phyloP scores from a whole-genome alignment of 2,113 vertebrate genomes.

The Ondatra zibethicus region DNA sequence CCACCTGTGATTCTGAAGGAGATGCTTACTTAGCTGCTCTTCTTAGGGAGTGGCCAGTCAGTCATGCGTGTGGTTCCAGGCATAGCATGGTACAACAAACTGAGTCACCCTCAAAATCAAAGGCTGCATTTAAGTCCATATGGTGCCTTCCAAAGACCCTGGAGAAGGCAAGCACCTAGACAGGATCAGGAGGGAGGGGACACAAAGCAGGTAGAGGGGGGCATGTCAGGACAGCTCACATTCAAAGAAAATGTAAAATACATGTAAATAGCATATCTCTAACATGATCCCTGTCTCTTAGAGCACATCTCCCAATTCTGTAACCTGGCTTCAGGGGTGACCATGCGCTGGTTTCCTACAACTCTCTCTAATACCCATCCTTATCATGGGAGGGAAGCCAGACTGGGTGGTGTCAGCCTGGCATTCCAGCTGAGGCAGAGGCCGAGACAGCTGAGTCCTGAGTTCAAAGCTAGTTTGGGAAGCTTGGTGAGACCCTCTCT shows the following conservation, averaged over 20 bases:
- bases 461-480: not conserved
- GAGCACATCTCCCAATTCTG: not conserved
- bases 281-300: not conserved
- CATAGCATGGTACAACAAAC: not conserved
- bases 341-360: not conserved
- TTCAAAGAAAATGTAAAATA: conserved; percentile 59
- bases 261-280: conserved; percentile 41
- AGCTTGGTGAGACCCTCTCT: not conserved
- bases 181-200: not conserved
- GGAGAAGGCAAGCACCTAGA: not conserved
- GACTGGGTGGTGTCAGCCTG: not conserved
- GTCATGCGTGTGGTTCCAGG: not conserved
- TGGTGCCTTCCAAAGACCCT: not conserved
- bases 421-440: not conserved
- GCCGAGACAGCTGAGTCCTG: not conserved
- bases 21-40: not conserved
- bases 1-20: not conserved
- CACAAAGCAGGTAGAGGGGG: conserved; percentile 36
- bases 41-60: not conserved
- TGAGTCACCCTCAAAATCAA: not conserved
- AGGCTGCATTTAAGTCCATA: not conserved
- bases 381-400: not conserved
- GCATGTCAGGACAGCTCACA: not conserved
- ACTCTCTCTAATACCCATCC: not conserved
- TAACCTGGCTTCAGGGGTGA: not conserved